Evolutionary conservation across 2,113 vertebrate species (phyloP).

Genomic region (Phoenicopterus ruber): DNA sequence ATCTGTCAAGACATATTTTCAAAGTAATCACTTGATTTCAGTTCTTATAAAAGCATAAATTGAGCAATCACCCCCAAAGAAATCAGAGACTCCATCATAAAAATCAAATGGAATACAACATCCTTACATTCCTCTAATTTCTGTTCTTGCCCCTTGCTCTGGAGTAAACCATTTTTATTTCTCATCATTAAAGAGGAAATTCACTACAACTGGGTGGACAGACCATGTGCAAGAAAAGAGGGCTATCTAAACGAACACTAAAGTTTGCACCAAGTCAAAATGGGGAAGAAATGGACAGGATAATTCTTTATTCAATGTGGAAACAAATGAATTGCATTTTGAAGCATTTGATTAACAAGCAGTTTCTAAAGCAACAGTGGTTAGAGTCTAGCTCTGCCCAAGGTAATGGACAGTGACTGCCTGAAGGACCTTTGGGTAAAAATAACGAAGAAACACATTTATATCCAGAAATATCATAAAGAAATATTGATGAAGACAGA

Average conservation of each 20-base stretch:
- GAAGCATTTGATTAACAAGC: not conserved
- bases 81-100: conserved; percentile 5
- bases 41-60: conserved; percentile 27
- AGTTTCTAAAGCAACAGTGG: not conserved
- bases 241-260: not conserved
- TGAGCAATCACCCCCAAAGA: not conserved
- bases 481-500: not conserved
- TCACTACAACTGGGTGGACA: not conserved
- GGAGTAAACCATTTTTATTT: not conserved
- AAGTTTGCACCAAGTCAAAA: not conserved
- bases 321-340: not conserved
- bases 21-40: conserved; percentile 43
- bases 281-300: not conserved
- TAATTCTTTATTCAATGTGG: not conserved
- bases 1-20: conserved; percentile 21
- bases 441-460: not conserved
- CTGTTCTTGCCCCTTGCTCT: not conserved
- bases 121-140: conserved; percentile 6
- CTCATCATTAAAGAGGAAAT: not conserved
- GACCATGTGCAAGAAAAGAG: not conserved
- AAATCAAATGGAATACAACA: conserved; percentile 12
- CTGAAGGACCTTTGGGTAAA: not conserved
- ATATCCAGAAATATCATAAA: not conserved
- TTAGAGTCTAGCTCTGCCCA: not conserved
- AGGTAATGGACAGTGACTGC: not conserved